Evolutionary conservation across 2,888 invertebrate species (phyloP).

Genomic region (Orthonychiurus folsomi): DNA sequence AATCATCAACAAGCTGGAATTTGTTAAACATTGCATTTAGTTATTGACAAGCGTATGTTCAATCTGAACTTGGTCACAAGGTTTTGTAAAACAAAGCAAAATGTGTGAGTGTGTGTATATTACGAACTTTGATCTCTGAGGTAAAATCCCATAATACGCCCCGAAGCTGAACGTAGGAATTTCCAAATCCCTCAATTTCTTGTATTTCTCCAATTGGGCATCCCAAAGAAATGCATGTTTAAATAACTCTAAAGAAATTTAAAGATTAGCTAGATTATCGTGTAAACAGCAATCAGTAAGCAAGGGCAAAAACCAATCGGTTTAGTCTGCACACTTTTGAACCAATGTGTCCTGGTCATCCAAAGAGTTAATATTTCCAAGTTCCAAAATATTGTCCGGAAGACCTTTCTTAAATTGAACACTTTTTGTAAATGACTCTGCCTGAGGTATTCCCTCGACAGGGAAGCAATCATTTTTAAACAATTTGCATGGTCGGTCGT

Average conservation of each 20-base stretch:
- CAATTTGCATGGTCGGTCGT: slow-evolving; percentile 38
- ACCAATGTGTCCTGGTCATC: slow-evolving; percentile 38
- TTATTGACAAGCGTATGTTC: too few relatives aligned
- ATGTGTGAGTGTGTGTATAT: too few relatives aligned
- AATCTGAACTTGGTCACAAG: too few relatives aligned
- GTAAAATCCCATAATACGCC: slow-evolving; percentile 64
- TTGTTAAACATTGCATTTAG: not conserved
- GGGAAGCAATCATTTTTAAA: slow-evolving; percentile 28
- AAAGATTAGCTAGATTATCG: too few relatives aligned
- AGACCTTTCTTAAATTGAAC: slow-evolving; percentile 42
- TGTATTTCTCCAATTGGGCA: slow-evolving; percentile 66
- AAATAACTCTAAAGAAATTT: too few relatives aligned
- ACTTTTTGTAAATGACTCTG: slow-evolving; percentile 44
- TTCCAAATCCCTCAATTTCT: slow-evolving; percentile 59
- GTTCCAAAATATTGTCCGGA: slow-evolving; percentile 40
- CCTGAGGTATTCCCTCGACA: slow-evolving; percentile 44
- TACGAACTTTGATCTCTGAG: slow-evolving; percentile 59
- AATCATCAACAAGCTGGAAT: slow-evolving; percentile 30
- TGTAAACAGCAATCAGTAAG: not conserved
- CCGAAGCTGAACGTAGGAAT: slow-evolving; percentile 65
- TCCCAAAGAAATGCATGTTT: slow-evolving; percentile 51
- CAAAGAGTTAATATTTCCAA: slow-evolving; percentile 23
- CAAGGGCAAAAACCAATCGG: not conserved
- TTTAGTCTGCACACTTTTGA: slow-evolving; percentile 25
- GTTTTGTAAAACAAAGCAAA: not conserved